Base-by-base conservation (phyloP, 2,888 invertebrate genomes). In the Xanthostigma xanthostigma region DNA sequence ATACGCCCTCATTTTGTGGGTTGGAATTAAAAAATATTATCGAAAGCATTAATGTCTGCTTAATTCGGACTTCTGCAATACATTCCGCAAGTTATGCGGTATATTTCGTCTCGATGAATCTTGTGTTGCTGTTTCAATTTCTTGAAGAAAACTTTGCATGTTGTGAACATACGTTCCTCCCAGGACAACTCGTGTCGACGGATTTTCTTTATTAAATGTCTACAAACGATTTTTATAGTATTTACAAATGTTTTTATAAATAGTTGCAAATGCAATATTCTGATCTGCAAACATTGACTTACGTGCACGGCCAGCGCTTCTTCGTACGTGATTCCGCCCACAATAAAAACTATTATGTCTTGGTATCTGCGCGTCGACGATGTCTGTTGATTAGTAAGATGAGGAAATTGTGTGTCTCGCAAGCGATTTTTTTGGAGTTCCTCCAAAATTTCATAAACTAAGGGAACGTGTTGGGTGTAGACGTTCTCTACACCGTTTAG, bases 401-500 rank as follows among this genome's bases (percentile, higher is more conserved):
- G 85, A 0, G 95, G 96, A 69, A 87, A 96, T 5, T 78, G 68
- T 51, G 82, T 80, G 58, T 93, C 91, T 49, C 85, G 79, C n/a
- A 97, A 74, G 59, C 85, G 84, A 2, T 93, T 94, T 63, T 90
- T 93, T 36, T 90, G 76, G 1, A 95, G 71, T 62, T 93, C 91
- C 59, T 96, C 96, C 1, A 98, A 64, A 0, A 88, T 84, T 62
- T 92, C 90, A 58, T 84, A 82, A 8, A 99, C 67, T 27, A 93
- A 71, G 0, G 98, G 96, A n/a, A 84, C 84, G 67, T 99, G 98
- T 62, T 98, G 98, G 0, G 98, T 97, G 70, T 95, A 99, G 52
- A 99, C 91, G 68, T 99, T 99, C 64, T 99, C 98, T 0, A 98
- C 96, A 1, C 96, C 98, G 69, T 86, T 89, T 14, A 93, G 70